Evolutionary conservation across 1,140 invertebrate species (phyloP).

Genomic region (Tetramorium parvispinum): DNA sequence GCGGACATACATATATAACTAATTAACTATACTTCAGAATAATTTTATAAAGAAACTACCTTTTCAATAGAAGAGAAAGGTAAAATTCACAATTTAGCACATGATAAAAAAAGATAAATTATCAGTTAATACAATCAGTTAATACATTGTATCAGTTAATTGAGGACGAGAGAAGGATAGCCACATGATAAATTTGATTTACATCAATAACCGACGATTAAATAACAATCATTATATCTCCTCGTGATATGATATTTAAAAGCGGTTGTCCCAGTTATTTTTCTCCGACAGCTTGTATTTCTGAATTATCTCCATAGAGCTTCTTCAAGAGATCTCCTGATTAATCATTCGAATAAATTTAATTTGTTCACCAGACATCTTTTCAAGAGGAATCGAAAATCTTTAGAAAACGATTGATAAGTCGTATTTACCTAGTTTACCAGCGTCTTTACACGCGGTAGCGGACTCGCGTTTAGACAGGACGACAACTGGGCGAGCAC

Average conservation of each 20-base stretch:
- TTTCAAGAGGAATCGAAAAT: background rate
- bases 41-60: background rate
- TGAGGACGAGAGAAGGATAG: too few species aligned
- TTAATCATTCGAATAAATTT: background rate
- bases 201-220: background rate
- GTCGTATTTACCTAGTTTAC: slow-evolving; percentile 21
- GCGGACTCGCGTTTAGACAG: slow-evolving; percentile 29
- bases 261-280: background rate
- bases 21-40: slow-evolving; percentile 6
- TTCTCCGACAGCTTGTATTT: background rate
- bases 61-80: background rate
- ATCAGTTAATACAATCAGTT: too few species aligned
- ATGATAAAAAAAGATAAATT: background rate
- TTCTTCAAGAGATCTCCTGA: background rate
- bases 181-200: background rate
- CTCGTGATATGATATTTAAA: background rate
- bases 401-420: background rate
- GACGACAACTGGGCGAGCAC: slow-evolving; percentile 60
- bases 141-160: too few species aligned
- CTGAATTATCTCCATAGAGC: background rate
- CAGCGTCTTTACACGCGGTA: slow-evolving; percentile 13
- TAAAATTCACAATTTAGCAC: background rate
- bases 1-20: background rate
- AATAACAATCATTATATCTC: background rate
- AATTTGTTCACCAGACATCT: background rate